phyloP scores from a whole-genome alignment of 37 sponge, comb jelly and placozoan genomes.

The Aphrocallistes beatrix region DNA sequence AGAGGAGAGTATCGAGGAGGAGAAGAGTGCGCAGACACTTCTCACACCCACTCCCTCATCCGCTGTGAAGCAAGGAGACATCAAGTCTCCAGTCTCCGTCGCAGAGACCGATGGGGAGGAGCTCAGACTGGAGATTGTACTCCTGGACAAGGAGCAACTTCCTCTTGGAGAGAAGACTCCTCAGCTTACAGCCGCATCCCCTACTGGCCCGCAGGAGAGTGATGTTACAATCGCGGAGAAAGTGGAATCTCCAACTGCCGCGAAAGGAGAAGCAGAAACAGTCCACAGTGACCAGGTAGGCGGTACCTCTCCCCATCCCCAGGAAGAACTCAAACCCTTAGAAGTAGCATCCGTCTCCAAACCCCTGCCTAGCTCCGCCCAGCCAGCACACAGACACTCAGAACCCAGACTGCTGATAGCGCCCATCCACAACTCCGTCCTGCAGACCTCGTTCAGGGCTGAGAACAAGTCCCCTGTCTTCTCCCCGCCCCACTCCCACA shows the following conservation, averaged over 20 bases:
- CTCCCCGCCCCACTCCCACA: constrained; percentile 34
- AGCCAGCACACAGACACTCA: background rate
- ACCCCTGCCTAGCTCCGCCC: background rate
- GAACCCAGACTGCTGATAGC: background rate
- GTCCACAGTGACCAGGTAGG: no score
- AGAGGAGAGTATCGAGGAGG: no score
- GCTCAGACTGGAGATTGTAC: background rate
- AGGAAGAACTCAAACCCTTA: no score
- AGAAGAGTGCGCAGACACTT: background rate
- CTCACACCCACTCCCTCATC: background rate
- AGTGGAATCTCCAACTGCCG: no score
- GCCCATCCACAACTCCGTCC: constrained; percentile 10
- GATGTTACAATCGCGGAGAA: no score
- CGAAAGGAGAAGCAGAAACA: no score
- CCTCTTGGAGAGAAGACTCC: background rate
- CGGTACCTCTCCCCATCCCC: no score
- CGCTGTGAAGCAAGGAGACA: background rate
- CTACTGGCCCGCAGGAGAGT: no score
- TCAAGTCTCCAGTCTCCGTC: background rate
- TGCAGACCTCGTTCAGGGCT: background rate
- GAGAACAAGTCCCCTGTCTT: background rate
- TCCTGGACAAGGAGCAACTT: background rate
- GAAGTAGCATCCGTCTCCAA: no score
- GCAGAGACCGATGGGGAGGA: background rate
- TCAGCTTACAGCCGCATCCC: background rate